Conservation (phyloP, 2,888 invertebrate genomes). For the Erpobdella octoculata region DNA sequence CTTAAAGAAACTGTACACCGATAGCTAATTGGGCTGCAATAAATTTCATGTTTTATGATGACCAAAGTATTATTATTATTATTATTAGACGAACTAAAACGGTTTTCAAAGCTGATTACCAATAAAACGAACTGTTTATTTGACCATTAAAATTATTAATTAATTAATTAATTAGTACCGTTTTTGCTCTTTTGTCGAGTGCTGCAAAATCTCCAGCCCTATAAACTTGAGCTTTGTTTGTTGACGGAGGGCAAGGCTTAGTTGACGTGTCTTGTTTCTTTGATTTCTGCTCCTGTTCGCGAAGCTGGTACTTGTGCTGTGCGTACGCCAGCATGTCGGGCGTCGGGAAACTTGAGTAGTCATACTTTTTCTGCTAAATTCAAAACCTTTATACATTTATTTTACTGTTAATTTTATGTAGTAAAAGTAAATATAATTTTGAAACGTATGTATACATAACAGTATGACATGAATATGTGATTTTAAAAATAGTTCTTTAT, state of each 20-base stretch:
- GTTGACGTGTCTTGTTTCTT: constrained; percentile 8
- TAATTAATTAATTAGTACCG: background rate
- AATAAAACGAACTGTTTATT: too few relatives aligned
- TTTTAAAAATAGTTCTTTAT: too few relatives aligned
- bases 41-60: too few relatives aligned
- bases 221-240: constrained; percentile 25
- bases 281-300: background rate
- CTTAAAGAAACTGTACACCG: too few relatives aligned
- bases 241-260: constrained; percentile 31
- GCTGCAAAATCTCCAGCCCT: constrained; percentile 10
- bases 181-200: constrained; percentile 18
- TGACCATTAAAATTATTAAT: background rate
- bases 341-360: constrained; percentile 29
- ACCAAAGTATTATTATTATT: too few relatives aligned
- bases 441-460: too few relatives aligned
- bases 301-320: constrained; percentile 25
- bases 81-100: too few relatives aligned
- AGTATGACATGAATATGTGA: too few relatives aligned
- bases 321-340: constrained; percentile 22
- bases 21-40: too few relatives aligned
- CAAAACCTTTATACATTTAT: background rate
- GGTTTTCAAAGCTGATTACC: too few relatives aligned
- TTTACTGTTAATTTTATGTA: too few relatives aligned
- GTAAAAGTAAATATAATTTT: too few relatives aligned
- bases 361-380: constrained; percentile 4